phyloP scores from a whole-genome alignment of 1,140 invertebrate species.

The Drosophila repleta region DNA sequence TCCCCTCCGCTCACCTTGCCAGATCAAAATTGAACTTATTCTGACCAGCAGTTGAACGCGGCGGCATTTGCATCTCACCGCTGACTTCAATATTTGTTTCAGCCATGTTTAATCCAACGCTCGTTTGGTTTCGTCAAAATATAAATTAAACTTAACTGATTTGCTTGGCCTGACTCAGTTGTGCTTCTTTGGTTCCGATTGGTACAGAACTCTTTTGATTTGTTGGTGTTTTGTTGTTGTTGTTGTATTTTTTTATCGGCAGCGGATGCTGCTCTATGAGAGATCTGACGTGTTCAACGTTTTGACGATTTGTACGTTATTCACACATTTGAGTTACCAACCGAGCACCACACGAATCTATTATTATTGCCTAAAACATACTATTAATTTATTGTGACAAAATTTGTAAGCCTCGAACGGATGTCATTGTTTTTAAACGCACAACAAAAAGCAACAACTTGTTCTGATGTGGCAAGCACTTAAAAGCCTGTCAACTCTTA shows the following conservation, averaged over 20 bases:
- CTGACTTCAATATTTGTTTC: constrained; percentile 68
- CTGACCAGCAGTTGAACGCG: constrained; percentile 21
- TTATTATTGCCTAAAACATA: constrained; percentile 29
- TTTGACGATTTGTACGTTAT: constrained; percentile 2
- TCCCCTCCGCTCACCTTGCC: constrained; percentile 39
- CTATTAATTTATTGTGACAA: constrained; percentile 36
- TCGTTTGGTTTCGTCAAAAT: constrained; percentile 8
- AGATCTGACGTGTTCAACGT: constrained; percentile 36
- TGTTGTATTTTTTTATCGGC: constrained; percentile 33
- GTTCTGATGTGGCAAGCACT: constrained; percentile 43
- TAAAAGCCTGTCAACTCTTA: constrained; percentile 26
- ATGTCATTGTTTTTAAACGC: constrained; percentile 39
- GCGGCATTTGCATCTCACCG: constrained; percentile 78
- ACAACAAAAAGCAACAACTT: constrained; percentile 45
- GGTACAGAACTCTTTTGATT: constrained; percentile 16
- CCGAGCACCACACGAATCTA: not conserved
- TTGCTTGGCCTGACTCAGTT: constrained; percentile 10
- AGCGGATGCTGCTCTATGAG: constrained; percentile 30
- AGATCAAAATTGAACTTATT: constrained; percentile 55
- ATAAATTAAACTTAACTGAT: constrained; percentile 7
- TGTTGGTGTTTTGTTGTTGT: too few species aligned
- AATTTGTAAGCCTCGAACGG: constrained; percentile 9
- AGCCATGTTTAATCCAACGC: constrained; percentile 22
- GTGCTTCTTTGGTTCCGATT: constrained; percentile 17
- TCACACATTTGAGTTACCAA: constrained; percentile 4